Percentiles rank a stretch among this genome's conserved stretches.
These are phyloP conservation scores for Buphagus erythrorhynchus DNA, from an alignment of 2,797 vertebrate species.

Conservation along the genomic window DNA sequence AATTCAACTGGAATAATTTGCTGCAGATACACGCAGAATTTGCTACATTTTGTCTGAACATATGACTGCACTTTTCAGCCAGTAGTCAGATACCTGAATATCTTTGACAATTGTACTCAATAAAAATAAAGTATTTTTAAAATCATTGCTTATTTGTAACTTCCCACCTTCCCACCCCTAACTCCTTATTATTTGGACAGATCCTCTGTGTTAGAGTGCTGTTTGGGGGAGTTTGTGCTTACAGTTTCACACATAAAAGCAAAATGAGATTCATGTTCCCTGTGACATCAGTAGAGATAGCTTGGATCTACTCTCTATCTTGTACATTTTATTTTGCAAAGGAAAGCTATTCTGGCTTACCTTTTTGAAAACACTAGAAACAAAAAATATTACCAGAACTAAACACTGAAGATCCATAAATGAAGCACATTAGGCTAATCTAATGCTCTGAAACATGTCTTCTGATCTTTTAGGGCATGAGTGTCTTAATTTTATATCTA, in stretches of 20 bases:
- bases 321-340: background rate
- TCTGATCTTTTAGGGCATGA: background rate
- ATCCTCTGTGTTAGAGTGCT: fast-evolving
- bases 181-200: background rate
- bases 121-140: background rate
- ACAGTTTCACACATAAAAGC: background rate
- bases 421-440: background rate
- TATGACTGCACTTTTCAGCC: background rate
- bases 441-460: background rate
- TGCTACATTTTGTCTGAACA: background rate
- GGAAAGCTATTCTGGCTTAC: background rate
- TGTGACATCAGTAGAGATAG: background rate
- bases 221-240: background rate
- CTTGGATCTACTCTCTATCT: background rate
- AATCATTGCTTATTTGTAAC: background rate
- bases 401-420: background rate
- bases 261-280: background rate
- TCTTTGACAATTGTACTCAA: background rate
- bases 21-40: background rate
- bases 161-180: background rate
- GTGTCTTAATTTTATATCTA: background rate
- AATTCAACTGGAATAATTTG: background rate
- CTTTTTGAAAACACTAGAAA: background rate
- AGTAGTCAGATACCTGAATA: background rate
- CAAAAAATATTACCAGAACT: background rate